Evolutionary conservation across 64 coral and sea anemone species (phyloP).

Genomic region (Cladopsammia gracilis): DNA sequence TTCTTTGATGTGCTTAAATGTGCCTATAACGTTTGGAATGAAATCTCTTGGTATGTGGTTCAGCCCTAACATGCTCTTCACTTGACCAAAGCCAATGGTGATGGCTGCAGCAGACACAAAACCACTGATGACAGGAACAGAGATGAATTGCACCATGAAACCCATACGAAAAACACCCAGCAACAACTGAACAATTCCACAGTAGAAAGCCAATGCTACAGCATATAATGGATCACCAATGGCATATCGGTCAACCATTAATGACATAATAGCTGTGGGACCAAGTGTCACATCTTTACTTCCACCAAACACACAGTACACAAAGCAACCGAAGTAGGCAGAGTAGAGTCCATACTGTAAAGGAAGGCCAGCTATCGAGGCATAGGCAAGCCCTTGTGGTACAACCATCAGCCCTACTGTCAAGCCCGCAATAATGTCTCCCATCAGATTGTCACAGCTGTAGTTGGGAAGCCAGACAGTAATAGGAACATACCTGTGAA

Average conservation of each 20-base stretch:
- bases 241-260: constrained; percentile 74
- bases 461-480: constrained; percentile 87
- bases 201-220: constrained; percentile 73
- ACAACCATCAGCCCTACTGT: constrained; percentile 98
- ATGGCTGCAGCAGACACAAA: constrained; percentile 97
- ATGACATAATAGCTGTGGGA: constrained; percentile 96
- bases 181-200: constrained; percentile 70
- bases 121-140: constrained; percentile 94
- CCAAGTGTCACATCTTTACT: constrained; percentile 95
- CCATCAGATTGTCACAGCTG: constrained; percentile 64
- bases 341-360: constrained; percentile 90
- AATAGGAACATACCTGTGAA: constrained; percentile 77
- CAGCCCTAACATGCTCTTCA: constrained; percentile 90
- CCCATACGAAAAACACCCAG: constrained; percentile 88
- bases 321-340: constrained; percentile 92
- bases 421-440: constrained; percentile 90
- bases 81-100: constrained; percentile 85
- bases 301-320: constrained; percentile 93
- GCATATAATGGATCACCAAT: constrained; percentile 56
- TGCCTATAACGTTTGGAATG: constrained; percentile 67
- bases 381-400: constrained; percentile 95
- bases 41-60: constrained; percentile 71
- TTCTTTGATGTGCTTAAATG: constrained; percentile 81
- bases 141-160: constrained; percentile 90
- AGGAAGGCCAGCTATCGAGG: constrained; percentile 81